Percentiles rank a stretch among this genome's conserved stretches.
These are phyloP conservation scores for Oreamnos americanus DNA, from an alignment of 2,113 vertebrate genomes.

Conservation along the genomic window DNA sequence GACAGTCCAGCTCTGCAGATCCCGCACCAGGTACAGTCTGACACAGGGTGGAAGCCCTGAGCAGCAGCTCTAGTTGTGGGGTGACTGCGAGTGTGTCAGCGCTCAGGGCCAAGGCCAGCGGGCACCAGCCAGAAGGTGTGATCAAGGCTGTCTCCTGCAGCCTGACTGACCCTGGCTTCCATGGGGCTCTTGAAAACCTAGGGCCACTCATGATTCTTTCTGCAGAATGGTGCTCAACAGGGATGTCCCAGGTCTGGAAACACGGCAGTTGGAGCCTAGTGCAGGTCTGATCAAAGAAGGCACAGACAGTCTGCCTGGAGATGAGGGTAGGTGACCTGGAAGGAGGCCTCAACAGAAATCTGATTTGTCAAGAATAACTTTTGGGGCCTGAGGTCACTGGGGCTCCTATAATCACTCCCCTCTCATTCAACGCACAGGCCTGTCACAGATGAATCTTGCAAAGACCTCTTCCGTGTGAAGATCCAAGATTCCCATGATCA, in stretches of 20 bases:
- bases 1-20: not conserved
- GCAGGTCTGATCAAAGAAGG: not conserved
- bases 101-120: not conserved
- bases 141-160: not conserved
- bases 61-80: not conserved
- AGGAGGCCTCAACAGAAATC: not conserved
- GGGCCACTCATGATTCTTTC: not conserved
- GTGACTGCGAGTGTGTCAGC: not conserved
- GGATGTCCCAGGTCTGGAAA: not conserved
- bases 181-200: not conserved
- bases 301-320: not conserved
- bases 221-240: not conserved
- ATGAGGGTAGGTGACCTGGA: not conserved
- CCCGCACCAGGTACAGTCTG: too few species aligned
- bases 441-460: not conserved
- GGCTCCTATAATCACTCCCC: not conserved
- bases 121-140: not conserved
- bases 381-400: not conserved
- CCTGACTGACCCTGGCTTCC: not conserved
- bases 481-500: not conserved
- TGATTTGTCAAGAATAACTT: not conserved
- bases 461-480: not conserved
- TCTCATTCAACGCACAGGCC: not conserved
- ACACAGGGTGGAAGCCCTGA: not conserved
- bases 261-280: not conserved